Conservation (phyloP, 1,140 invertebrate genomes). For the Pinna nobilis region DNA sequence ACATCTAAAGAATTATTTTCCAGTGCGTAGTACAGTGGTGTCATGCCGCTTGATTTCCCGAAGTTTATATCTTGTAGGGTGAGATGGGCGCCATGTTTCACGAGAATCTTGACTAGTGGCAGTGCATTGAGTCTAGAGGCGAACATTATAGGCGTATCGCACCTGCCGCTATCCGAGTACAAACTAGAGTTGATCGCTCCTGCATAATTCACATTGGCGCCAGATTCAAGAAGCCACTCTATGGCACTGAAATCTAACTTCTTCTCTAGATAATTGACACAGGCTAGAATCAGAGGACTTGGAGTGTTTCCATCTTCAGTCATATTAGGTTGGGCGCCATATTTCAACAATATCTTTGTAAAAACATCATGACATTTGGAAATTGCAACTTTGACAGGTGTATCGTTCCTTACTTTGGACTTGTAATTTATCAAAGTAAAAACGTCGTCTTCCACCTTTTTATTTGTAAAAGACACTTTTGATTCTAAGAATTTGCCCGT, state of each 20-base stretch:
- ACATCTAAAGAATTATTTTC: slow-evolving; percentile 19
- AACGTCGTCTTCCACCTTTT: not conserved
- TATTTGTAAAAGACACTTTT: not conserved
- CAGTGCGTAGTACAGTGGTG: slow-evolving; percentile 19
- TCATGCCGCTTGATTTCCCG: not conserved
- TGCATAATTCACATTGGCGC: not conserved
- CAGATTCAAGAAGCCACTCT: slow-evolving; percentile 24
- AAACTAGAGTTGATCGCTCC: not conserved
- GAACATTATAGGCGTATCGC: slow-evolving; percentile 13
- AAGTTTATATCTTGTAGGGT: not conserved
- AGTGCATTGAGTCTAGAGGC: slow-evolving; percentile 26
- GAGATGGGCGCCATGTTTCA: slow-evolving; percentile 25
- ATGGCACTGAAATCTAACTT: not conserved
- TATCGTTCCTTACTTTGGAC: slow-evolving; percentile 16
- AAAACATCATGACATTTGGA: not conserved
- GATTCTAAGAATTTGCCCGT: not conserved
- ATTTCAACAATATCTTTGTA: slow-evolving; percentile 24
- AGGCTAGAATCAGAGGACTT: slow-evolving; percentile 11
- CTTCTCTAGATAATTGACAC: not conserved
- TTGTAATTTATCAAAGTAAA: not conserved
- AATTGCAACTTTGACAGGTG: slow-evolving; percentile 26
- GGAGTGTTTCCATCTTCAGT: not conserved
- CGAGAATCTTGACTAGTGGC: slow-evolving; percentile 14
- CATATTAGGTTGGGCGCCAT: slow-evolving; percentile 35
- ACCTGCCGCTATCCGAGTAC: not conserved